phyloP scores from a whole-genome alignment of 2,113 vertebrate genomes.

The Spilogale gracilis region DNA sequence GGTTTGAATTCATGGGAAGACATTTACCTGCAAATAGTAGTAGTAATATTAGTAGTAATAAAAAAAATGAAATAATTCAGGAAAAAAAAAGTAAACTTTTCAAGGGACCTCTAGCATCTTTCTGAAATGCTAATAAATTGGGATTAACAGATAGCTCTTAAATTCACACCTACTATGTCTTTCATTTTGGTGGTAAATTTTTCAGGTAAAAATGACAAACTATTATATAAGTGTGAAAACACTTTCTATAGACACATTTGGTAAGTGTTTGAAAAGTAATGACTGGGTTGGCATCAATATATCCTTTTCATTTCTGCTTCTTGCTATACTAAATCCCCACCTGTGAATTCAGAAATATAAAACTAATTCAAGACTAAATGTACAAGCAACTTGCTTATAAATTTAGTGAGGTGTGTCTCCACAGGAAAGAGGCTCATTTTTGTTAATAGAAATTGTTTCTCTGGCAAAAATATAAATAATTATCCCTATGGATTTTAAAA shows the following conservation, averaged over 20 bases:
- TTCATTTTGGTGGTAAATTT: background rate
- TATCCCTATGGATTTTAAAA: background rate
- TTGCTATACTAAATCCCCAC: background rate
- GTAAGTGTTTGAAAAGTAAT: background rate
- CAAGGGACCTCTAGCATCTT: background rate
- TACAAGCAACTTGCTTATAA: background rate
- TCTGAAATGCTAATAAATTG: background rate
- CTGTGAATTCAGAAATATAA: background rate
- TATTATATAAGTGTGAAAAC: background rate
- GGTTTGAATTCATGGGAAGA: background rate
- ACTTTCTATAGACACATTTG: background rate
- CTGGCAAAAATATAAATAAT: background rate
- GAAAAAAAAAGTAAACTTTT: background rate
- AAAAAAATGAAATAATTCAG: background rate
- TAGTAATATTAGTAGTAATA: background rate
- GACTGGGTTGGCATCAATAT: background rate
- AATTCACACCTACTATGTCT: background rate
- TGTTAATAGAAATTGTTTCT: background rate
- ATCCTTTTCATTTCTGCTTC: background rate
- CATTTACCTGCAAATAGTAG: background rate
- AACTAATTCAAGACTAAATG: background rate
- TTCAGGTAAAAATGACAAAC: background rate
- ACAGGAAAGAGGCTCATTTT: background rate
- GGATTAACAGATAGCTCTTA: background rate
- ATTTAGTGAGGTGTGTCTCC: background rate